Base-by-base conservation (phyloP, 2,113 vertebrate genomes). In the Proterorhinus semilunaris region DNA sequence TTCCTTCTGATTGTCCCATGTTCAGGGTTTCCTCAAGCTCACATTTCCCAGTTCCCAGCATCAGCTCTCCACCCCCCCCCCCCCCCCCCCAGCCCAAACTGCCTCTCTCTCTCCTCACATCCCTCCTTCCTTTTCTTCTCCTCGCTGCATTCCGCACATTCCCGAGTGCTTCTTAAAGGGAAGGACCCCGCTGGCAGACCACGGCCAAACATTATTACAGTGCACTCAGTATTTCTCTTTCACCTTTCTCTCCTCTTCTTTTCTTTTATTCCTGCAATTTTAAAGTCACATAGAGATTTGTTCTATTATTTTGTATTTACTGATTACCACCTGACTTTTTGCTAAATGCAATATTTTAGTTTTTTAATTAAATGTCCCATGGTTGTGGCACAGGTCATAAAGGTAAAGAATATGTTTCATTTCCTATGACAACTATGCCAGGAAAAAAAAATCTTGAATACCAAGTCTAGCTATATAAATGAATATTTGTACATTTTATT, bases 71-170 rank as follows among this genome's bases (percentile, higher is more conserved):
- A 5, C 69, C 54, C 71, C 67, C 76, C 74, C 79, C 80, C 69
- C n/a, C n/a, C n/a, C n/a, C n/a, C n/a, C 73, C 75, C 50, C 43
- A 43, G 72, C 75, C 69, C 27, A 36, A 36, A 36, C 78, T 71
- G 86, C 79, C 67, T 69, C 79, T 63, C 81, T 87, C 76, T 63
- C 81, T 87, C 76, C 79, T 82, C 74, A 86, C 86, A 36, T 57
- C 43, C 45, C 74, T 76, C 69, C 78, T 71, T 87, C 79, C 67
- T 69, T 80, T 80, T 85, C 62, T 81, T 63, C 81, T 87, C 76
- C 79, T 82, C 74, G 87, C 86, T 78, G 80, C 90, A 93, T 93
- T 92, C 91, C 76, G 80, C 11, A 9, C 86, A 93, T 93, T 92
- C 92, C 83, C 85, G 42, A 53, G 70, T 83, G 87, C 87, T 89